Base-by-base conservation (phyloP, 2,888 invertebrate species). In the Margaritifera margaritifera region DNA sequence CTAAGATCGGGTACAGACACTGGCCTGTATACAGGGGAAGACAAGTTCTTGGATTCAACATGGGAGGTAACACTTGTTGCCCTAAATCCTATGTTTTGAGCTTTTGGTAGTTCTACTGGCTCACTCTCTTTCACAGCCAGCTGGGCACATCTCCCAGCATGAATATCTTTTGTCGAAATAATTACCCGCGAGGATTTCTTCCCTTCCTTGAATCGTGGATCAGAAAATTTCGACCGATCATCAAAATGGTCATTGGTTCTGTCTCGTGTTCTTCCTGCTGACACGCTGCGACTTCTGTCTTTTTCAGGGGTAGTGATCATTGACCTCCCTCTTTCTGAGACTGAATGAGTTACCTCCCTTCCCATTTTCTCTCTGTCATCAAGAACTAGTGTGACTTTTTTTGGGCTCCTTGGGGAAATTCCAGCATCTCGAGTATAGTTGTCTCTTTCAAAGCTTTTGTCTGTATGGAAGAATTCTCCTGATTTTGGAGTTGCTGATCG, bases 401-500 rank as follows among this genome's bases (percentile, higher is more conserved):
- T 73, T 65, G 74, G 74, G 66, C 74, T 68, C 64, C 75, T 72
- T 51, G 73, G 72, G 24, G 76, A 76, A 62, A 76, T 76, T 60
- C 76, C 76, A 62, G 76, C 76, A 69, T 74, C 72, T 59, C 71
- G 63, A 19, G 71, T 55, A 52, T 69, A 24, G 69, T 53, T 53
- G 76, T 72, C 57, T 72, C 31, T 59, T 75, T 61, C 60, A 66
- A 57, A 62, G 74, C 60, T 58, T 72, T 66, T 55, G 62, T 58
- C 25, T 59, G 69, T 50, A 64, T 75, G 74, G 58, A 66, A 64
- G 62, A 65, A 78, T 57, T 75, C 77, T 58, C 68, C 77, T 27
- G 76, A 74, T 60, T 68, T 72, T 4, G 83, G 81, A 5, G 83
- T 81, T 19, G 75, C 66, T 52, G 83, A 81, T 63, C 79, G 66